phyloP scores from a whole-genome alignment of 2,113 vertebrate species.

The Dicerorhinus sumatrensis region DNA sequence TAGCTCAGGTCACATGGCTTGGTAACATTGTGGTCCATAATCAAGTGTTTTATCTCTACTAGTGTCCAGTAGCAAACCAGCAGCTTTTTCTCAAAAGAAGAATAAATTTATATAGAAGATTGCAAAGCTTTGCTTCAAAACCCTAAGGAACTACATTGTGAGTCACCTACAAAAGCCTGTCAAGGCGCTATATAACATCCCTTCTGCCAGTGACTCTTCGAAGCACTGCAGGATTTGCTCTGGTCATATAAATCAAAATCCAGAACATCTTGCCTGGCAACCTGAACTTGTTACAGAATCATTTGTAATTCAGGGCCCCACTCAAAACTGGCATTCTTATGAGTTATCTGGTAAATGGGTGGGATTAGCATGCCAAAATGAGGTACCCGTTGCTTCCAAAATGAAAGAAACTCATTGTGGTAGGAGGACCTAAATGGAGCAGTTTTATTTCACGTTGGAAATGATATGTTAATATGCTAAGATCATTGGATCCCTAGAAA shows the following conservation, averaged over 20 bases:
- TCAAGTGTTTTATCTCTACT: too few relatives aligned
- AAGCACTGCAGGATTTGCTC: background rate
- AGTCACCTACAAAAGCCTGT: background rate
- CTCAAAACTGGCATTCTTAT: background rate
- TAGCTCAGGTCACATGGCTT: too few relatives aligned
- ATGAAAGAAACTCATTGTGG: background rate
- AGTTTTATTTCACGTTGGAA: background rate
- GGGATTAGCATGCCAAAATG: background rate
- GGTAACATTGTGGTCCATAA: too few relatives aligned
- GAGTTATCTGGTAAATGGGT: background rate
- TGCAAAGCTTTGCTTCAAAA: background rate
- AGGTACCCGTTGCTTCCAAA: background rate
- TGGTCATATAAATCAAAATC: background rate
- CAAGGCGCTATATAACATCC: background rate
- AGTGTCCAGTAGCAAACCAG: too few relatives aligned
- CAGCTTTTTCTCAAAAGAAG: background rate
- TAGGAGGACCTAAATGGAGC: background rate
- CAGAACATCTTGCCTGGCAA: background rate
- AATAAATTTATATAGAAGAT: background rate
- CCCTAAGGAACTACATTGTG: background rate
- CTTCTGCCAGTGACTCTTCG: background rate
- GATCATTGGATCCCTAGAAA: background rate
- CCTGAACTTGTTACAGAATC: background rate
- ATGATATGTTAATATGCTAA: background rate
- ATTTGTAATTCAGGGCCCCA: background rate